Evolutionary conservation across 2,888 invertebrate genomes (phyloP).

Genomic region (Dinocampus coccinellae): DNA sequence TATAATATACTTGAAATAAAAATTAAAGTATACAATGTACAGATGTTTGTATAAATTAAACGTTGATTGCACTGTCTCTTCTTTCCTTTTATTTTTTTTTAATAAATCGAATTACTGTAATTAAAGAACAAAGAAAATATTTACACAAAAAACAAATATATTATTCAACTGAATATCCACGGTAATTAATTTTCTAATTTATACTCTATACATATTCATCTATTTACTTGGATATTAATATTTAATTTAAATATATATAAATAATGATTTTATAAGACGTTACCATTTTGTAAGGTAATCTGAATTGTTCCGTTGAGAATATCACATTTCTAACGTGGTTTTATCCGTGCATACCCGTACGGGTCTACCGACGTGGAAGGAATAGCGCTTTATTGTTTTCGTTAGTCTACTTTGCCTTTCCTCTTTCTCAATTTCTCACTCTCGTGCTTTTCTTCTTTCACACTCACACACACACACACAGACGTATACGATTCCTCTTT

Average conservation of each 20-base stretch:
- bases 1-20: too few species aligned
- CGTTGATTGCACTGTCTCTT: too few species aligned
- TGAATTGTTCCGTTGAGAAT: constrained; percentile 18
- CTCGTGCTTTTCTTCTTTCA: too few species aligned
- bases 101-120: too few species aligned
- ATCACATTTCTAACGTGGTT: constrained; percentile 24
- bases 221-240: background rate
- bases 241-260: background rate
- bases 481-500: too few species aligned
- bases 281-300: constrained; percentile 5
- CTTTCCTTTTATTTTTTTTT: too few species aligned
- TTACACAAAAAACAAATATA: background rate
- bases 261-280: background rate
- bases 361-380: constrained; percentile 52
- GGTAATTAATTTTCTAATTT: background rate
- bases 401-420: constrained; percentile 58
- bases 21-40: too few species aligned
- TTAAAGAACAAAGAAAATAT: too few species aligned
- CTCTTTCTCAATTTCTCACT: too few species aligned
- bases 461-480: too few species aligned
- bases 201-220: background rate
- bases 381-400: constrained; percentile 67
- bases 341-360: constrained; percentile 3
- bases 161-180: too few species aligned
- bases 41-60: too few species aligned